Conservation (phyloP, 2,113 vertebrate genomes). For the Mustelus asterias region DNA sequence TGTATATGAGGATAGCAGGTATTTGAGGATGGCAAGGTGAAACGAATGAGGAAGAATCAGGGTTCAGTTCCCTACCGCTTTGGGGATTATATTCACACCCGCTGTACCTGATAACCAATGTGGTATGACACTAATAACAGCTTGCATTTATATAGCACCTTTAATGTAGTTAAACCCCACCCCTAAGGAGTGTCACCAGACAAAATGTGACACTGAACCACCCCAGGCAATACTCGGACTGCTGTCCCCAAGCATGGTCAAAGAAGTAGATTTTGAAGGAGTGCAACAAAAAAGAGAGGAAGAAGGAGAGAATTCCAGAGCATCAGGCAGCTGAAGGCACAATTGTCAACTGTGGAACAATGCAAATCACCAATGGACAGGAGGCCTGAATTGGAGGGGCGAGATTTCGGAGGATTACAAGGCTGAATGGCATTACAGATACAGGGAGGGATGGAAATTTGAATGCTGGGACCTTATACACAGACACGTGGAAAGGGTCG, state of each 20-base stretch:
- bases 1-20: background rate
- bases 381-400: background rate
- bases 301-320: background rate
- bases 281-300: background rate
- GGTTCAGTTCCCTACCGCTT: background rate
- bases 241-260: background rate
- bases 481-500: background rate
- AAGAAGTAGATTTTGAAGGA: background rate
- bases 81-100: background rate
- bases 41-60: background rate
- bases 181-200: background rate
- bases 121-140: background rate
- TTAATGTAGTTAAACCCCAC: background rate
- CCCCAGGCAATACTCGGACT: background rate
- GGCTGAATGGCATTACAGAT: background rate
- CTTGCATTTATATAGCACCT: background rate
- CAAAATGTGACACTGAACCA: background rate
- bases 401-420: background rate
- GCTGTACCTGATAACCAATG: background rate
- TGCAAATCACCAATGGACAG: background rate
- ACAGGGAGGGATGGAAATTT: background rate
- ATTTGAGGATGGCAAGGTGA: background rate
- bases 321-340: background rate
- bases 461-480: background rate
- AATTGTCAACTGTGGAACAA: background rate